Conservation (phyloP, 2,797 vertebrate species). For the Glossophaga mutica region DNA sequence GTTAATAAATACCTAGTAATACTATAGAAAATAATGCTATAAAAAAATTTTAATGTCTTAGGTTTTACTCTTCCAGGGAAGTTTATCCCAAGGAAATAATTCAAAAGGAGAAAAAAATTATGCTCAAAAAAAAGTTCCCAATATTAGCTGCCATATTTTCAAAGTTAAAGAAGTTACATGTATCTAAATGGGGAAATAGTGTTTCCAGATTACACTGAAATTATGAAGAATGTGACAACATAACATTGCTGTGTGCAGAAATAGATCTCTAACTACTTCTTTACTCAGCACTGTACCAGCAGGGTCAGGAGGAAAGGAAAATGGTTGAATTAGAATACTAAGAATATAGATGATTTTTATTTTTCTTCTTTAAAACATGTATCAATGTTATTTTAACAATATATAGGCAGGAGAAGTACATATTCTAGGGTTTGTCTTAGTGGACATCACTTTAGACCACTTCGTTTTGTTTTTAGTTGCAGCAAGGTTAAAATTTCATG, state of each 20-base stretch:
- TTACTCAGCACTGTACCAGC: not conserved
- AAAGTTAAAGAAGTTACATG: not conserved
- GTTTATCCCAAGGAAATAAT: not conserved
- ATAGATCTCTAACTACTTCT: not conserved
- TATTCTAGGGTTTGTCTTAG: not conserved
- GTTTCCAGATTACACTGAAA: not conserved
- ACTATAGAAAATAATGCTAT: not conserved
- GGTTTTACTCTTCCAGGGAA: not conserved
- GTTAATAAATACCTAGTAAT: not conserved
- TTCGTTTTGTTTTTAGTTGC: not conserved
- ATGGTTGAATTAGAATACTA: not conserved
- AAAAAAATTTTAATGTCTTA: not conserved
- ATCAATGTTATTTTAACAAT: not conserved
- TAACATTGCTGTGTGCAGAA: not conserved
- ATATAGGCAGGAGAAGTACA: not conserved
- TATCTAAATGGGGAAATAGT: not conserved
- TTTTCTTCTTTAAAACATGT: not conserved
- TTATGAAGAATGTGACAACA: not conserved
- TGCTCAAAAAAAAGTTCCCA: not conserved
- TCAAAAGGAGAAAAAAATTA: not conserved
- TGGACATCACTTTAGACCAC: not conserved
- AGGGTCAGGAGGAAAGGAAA: not conserved
- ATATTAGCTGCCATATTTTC: not conserved
- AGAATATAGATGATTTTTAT: not conserved
- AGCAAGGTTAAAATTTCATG: not conserved